Conservation (phyloP, 35 echinoderm and acorn worm species). For the Lytechinus pictus region DNA sequence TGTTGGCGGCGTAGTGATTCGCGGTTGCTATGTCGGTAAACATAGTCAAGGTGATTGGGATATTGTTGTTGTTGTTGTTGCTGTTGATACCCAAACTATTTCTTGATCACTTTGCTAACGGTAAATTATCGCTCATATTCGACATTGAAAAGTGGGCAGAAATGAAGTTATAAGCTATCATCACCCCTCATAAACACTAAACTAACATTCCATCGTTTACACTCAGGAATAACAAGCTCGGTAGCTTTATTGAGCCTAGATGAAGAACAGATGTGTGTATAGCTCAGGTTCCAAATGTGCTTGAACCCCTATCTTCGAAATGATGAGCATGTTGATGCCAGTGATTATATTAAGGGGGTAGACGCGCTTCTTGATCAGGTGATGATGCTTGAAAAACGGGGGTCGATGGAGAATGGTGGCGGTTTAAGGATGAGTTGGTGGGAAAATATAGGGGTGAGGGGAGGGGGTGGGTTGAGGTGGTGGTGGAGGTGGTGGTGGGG, state of each 20-base stretch:
- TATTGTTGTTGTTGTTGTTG: neutral
- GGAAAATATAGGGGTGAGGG: neutral
- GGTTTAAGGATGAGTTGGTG: neutral
- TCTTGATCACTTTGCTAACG: neutral
- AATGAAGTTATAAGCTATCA: neutral
- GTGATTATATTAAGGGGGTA: neutral
- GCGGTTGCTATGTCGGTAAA: neutral
- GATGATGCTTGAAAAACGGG: neutral
- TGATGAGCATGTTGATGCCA: neutral
- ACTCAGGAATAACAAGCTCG: constrained; percentile 1
- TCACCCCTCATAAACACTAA: constrained; percentile 1
- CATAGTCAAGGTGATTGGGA: neutral
- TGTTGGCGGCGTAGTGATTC: neutral
- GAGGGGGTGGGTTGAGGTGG: neutral
- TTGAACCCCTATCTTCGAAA: neutral
- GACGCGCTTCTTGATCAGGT: neutral
- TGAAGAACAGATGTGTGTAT: neutral
- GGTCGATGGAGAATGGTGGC: neutral
- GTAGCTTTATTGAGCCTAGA: neutral
- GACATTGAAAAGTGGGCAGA: neutral
- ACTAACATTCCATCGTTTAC: constrained; percentile 10
- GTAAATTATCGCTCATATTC: neutral
- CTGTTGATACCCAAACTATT: neutral
- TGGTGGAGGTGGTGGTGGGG: neutral
- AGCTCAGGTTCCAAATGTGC: neutral